These are phyloP conservation scores for Trachythela sp. DNA, from an alignment of 64 coral and sea anemone genomes.

Conservation along the genomic window DNA sequence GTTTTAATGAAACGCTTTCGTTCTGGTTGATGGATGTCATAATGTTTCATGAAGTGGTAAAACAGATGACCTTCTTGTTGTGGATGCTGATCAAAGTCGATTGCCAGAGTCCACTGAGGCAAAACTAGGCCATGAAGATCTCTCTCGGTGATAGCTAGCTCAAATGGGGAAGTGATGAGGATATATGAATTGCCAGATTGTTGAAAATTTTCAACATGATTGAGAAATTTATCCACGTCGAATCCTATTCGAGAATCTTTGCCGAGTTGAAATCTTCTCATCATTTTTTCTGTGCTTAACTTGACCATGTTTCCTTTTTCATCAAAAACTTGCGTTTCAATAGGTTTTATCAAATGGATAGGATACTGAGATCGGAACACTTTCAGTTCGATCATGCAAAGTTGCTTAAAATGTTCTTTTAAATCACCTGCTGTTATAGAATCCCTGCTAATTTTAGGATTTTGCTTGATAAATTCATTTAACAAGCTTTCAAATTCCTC, in stretches of 20 bases:
- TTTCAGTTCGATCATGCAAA: slow-evolving; percentile 61
- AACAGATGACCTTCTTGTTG: slow-evolving; percentile 42
- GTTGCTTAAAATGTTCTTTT: background rate
- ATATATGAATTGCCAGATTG: slow-evolving; percentile 57
- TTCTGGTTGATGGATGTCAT: slow-evolving; percentile 60
- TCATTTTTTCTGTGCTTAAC: slow-evolving; percentile 36
- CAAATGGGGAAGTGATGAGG: slow-evolving; percentile 55
- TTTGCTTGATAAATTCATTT: slow-evolving; percentile 27
- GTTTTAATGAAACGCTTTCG: slow-evolving; percentile 65
- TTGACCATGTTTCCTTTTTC: slow-evolving; percentile 6
- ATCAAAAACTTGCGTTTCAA: slow-evolving; percentile 37
- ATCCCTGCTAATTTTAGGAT: slow-evolving; percentile 3
- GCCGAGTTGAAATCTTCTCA: slow-evolving; percentile 26
- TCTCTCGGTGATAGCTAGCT: slow-evolving; percentile 16
- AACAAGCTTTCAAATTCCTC: slow-evolving; percentile 37
- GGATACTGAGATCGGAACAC: slow-evolving; percentile 55
- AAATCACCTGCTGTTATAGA: slow-evolving; percentile 8
- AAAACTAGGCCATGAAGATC: slow-evolving; percentile 68
- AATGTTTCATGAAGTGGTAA: slow-evolving; percentile 43
- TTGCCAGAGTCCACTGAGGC: slow-evolving; percentile 63
- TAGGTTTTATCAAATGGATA: slow-evolving; percentile 51
- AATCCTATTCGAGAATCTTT: background rate
- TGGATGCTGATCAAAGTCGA: slow-evolving; percentile 71
- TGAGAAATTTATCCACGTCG: slow-evolving; percentile 56
- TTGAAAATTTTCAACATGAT: slow-evolving; percentile 40